Conservation (phyloP, 2,113 vertebrate genomes). For the Eublepharis macularius region DNA sequence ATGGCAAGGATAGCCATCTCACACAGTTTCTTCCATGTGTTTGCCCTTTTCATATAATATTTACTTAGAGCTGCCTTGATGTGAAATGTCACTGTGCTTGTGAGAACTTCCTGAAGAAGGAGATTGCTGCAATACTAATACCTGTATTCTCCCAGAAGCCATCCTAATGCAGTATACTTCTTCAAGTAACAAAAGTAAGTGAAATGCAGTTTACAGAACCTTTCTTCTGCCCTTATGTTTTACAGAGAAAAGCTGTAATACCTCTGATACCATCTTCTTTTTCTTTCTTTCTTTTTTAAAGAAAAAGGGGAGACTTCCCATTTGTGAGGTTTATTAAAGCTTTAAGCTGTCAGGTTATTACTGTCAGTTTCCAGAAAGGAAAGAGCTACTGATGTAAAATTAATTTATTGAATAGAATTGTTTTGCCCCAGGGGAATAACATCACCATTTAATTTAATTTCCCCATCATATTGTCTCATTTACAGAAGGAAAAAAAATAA, state of each 20-base stretch:
- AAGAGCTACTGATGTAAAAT: slow-evolving; percentile 83
- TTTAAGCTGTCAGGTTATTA: slow-evolving; percentile 84
- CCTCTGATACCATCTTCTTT: slow-evolving; percentile 52
- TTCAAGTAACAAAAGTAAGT: slow-evolving; percentile 69
- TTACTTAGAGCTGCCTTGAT: slow-evolving; percentile 71
- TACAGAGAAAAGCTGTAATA: slow-evolving; percentile 67
- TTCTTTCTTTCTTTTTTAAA: slow-evolving; percentile 31
- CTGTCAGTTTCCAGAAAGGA: slow-evolving; percentile 80
- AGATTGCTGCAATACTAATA: slow-evolving; percentile 66
- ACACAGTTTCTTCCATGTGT: slow-evolving; percentile 49
- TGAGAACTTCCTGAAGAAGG: slow-evolving; percentile 69
- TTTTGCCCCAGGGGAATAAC: slow-evolving; percentile 82
- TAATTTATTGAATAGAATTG: slow-evolving; percentile 85
- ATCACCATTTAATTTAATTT: slow-evolving; percentile 86
- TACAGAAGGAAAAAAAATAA: slow-evolving; percentile 73
- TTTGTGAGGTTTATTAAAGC: slow-evolving; percentile 82
- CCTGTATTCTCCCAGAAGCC: slow-evolving; percentile 70
- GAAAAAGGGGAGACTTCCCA: slow-evolving; percentile 56
- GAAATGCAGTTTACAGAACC: slow-evolving; percentile 72
- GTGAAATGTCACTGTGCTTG: slow-evolving; percentile 70
- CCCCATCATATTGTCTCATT: slow-evolving; percentile 82
- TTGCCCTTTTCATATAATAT: slow-evolving; percentile 70
- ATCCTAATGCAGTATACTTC: slow-evolving; percentile 67
- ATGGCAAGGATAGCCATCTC: slow-evolving; percentile 41
- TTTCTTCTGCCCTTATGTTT: slow-evolving; percentile 59